Evolutionary conservation across 2,797 vertebrate genomes (phyloP).

Genomic region (Mionectes olivaceus): DNA sequence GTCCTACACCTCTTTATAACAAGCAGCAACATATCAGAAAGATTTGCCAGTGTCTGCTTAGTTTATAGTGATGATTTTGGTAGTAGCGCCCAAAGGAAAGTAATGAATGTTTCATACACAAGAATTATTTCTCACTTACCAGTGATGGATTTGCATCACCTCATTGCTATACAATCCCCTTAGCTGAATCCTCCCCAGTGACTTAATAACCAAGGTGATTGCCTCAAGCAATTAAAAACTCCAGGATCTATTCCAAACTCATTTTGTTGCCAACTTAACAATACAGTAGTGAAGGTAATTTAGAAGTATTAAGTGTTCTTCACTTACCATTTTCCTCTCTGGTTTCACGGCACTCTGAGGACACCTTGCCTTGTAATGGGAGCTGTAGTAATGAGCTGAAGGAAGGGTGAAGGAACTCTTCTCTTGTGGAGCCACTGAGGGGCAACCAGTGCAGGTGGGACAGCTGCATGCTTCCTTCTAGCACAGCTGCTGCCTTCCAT

Average conservation of each 20-base stretch:
- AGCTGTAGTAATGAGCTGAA: background rate
- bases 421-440: rapidly evolving
- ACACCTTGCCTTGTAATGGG: rapidly evolving
- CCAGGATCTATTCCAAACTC: conserved; percentile 5
- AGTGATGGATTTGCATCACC: background rate
- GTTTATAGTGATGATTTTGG: background rate
- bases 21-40: background rate
- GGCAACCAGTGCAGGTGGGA: too few species aligned
- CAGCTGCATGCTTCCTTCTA: background rate
- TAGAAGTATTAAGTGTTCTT: background rate
- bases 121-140: background rate
- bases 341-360: background rate
- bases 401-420: background rate
- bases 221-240: conserved; percentile 27
- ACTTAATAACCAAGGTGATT: conserved; percentile 27
- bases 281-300: background rate
- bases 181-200: background rate
- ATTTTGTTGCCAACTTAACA: conserved; percentile 19
- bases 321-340: background rate
- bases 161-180: rapidly evolving
- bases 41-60: background rate
- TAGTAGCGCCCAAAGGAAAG: background rate
- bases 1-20: background rate
- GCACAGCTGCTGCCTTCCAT: background rate
- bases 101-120: background rate